Evolutionary conservation across 2,797 vertebrate species (phyloP).

Genomic region (Chelon auratus): DNA sequence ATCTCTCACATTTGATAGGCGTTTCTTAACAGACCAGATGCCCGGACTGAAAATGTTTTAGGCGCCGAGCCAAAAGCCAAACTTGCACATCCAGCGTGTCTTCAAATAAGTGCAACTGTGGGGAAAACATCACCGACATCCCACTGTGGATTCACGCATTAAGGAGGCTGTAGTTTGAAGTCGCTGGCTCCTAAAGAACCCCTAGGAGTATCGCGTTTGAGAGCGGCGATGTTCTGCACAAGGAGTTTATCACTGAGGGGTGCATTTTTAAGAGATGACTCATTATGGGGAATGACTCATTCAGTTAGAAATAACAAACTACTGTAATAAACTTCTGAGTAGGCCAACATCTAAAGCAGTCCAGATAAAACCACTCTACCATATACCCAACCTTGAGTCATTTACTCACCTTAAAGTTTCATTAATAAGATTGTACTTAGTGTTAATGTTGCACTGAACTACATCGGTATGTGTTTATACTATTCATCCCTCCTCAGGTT

Average conservation of each 20-base stretch:
- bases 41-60: slow-evolving; percentile 11
- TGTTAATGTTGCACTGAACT: neutral
- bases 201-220: slow-evolving; percentile 1
- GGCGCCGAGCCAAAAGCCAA: slow-evolving; percentile 35
- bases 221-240: slow-evolving; percentile 12
- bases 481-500: neutral
- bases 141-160: slow-evolving; percentile 2
- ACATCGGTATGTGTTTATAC: neutral
- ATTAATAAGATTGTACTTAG: neutral
- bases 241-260: neutral
- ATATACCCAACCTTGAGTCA: neutral
- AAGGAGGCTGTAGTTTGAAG: slow-evolving; percentile 11
- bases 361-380: neutral
- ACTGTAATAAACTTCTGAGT: neutral
- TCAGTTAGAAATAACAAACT: slow-evolving; percentile 1
- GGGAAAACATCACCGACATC: slow-evolving; percentile 33
- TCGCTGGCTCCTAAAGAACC: slow-evolving; percentile 9
- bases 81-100: slow-evolving; percentile 3
- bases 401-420: neutral
- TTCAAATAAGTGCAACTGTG: slow-evolving; percentile 25
- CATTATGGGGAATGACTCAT: slow-evolving; percentile 17
- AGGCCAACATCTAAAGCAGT: neutral
- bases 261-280: slow-evolving; percentile 29
- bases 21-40: slow-evolving; percentile 53
- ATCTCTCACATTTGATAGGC: slow-evolving; percentile 51